A percentile compares a stretch with the other conserved stretches of the same genome.
phyloP scores from a whole-genome alignment of 1,140 invertebrate genomes.

The Odontomachus brunneus region DNA sequence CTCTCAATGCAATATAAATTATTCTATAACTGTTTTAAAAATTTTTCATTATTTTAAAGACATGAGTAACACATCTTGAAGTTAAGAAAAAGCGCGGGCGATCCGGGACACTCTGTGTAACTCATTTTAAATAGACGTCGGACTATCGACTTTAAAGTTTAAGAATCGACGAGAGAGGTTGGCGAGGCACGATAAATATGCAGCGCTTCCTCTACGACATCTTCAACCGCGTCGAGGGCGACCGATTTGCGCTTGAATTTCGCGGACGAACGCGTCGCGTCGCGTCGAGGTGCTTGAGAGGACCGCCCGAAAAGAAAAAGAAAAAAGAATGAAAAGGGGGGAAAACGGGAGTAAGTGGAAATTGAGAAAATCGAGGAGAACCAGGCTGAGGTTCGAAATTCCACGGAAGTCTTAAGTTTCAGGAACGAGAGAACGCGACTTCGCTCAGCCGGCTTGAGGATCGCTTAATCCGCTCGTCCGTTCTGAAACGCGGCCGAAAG shows the following conservation, averaged over 20 bases:
- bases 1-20: too few species aligned
- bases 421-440: constrained; percentile 34
- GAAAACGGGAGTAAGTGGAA: constrained; percentile 34
- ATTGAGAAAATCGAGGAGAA: constrained; percentile 58
- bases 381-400: constrained; percentile 30
- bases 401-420: constrained; percentile 49
- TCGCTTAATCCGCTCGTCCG: constrained; percentile 45
- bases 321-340: background rate
- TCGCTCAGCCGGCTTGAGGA: background rate
- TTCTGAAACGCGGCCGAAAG: constrained; percentile 27
- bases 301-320: background rate
- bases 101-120: background rate
- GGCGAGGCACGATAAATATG: constrained; percentile 54
- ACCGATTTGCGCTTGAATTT: constrained; percentile 57
- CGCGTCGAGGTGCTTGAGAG: constrained; percentile 22
- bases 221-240: constrained; percentile 47
- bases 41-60: too few species aligned
- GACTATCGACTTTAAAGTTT: constrained; percentile 55
- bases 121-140: constrained; percentile 26
- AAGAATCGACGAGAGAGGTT: constrained; percentile 37
- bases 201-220: constrained; percentile 54
- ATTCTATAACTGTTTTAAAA: too few species aligned
- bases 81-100: background rate
- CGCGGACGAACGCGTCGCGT: constrained; percentile 47
- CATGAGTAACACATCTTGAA: too few species aligned